A percentile compares a stretch with the other conserved stretches of the same genome.
Evolutionary conservation across 2,113 vertebrate genomes (phyloP).

Genomic region (Mixornis gularis): DNA sequence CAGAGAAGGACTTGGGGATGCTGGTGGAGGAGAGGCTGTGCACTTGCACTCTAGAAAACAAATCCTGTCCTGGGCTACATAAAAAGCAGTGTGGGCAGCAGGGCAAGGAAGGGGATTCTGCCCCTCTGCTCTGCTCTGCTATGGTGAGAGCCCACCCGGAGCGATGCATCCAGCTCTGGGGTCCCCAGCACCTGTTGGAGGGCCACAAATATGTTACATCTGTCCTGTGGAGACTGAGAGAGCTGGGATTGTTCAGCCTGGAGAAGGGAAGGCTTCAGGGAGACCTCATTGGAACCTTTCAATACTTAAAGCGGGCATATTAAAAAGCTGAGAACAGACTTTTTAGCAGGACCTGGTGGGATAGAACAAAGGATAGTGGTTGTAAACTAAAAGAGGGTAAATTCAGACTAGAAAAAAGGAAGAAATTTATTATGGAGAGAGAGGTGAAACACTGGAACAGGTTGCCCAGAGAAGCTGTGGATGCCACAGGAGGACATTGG

Average conservation of each 20-base stretch:
- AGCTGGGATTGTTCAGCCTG: background rate
- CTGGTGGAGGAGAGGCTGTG: background rate
- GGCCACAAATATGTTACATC: too few species aligned
- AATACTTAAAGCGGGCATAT: background rate
- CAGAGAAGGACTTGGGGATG: background rate
- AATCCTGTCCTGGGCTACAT: background rate
- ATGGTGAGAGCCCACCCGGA: background rate
- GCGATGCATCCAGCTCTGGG: rapidly evolving
- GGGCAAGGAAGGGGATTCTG: background rate
- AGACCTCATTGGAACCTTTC: background rate
- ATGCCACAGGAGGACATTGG: background rate
- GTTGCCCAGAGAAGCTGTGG: background rate
- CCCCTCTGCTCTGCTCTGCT: background rate
- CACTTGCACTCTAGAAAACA: background rate
- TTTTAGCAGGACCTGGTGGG: background rate
- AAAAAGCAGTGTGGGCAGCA: background rate
- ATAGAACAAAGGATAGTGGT: background rate
- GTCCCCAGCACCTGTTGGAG: background rate
- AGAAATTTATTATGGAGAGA: background rate
- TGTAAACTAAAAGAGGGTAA: background rate
- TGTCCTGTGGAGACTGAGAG: background rate
- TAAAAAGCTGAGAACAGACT: background rate
- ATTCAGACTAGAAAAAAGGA: background rate
- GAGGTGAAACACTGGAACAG: background rate
- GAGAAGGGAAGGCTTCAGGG: background rate